Percentiles rank a stretch among this genome's conserved stretches.
Evolutionary conservation across 1,140 invertebrate genomes (phyloP).

Genomic region (Trachymyrmex cornetzi): DNA sequence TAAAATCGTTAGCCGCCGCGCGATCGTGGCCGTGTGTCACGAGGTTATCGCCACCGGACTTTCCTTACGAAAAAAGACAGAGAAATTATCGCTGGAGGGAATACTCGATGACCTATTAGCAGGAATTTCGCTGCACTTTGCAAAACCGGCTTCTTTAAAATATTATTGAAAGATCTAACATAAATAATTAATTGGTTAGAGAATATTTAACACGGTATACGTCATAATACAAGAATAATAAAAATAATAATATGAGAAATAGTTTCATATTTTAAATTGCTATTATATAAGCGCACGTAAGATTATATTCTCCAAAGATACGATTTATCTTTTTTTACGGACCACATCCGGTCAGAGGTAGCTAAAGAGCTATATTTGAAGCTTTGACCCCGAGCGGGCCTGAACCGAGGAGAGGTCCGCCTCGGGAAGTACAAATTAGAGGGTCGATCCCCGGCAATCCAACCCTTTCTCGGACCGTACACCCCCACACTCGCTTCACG

Average conservation of each 20-base stretch:
- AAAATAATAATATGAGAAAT: background rate
- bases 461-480: slow-evolving; percentile 70
- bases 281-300: slow-evolving; percentile 15
- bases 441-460: slow-evolving; percentile 64
- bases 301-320: slow-evolving; percentile 36
- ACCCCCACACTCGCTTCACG: slow-evolving; percentile 60
- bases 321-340: slow-evolving; percentile 45
- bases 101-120: background rate
- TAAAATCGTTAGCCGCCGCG: slow-evolving; percentile 70
- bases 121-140: background rate
- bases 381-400: slow-evolving; percentile 60
- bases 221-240: background rate
- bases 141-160: background rate
- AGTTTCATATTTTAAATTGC: slow-evolving; percentile 9
- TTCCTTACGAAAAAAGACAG: slow-evolving; percentile 21
- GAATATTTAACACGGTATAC: background rate
- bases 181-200: background rate
- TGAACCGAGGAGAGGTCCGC: slow-evolving; percentile 58
- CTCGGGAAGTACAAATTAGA: slow-evolving; percentile 75
- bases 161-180: slow-evolving; percentile 13
- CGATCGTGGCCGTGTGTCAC: slow-evolving; percentile 69
- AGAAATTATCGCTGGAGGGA: background rate
- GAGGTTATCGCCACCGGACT: slow-evolving; percentile 72
- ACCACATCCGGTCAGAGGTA: slow-evolving; percentile 12
- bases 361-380: slow-evolving; percentile 62